Evolutionary conservation across 2,797 vertebrate genomes (phyloP).

Genomic region (Mus minutoides): DNA sequence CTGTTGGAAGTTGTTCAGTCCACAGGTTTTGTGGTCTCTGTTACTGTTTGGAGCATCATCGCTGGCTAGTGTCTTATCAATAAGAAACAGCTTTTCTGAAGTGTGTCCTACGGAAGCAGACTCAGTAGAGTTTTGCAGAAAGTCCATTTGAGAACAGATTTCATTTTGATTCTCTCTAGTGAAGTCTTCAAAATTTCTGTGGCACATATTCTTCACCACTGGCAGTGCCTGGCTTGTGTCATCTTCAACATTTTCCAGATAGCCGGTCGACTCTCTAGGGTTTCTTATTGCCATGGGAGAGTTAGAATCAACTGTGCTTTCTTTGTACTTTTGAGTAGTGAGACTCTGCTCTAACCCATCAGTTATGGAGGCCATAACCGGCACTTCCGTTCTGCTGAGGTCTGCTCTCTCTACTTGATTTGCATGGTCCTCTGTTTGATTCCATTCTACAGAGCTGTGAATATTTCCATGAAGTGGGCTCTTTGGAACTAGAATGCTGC

Average conservation of each 20-base stretch:
- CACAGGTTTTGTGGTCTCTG: not conserved
- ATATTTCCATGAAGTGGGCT: conserved; percentile 58
- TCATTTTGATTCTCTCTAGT: conserved; percentile 48
- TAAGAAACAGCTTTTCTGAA: conserved; percentile 70
- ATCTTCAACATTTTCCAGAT: conserved; percentile 69
- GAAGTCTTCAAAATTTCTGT: conserved; percentile 72
- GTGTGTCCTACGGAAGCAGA: conserved; percentile 19
- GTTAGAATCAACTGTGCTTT: conserved; percentile 55
- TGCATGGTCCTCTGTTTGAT: conserved; percentile 46
- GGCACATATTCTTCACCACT: conserved; percentile 60
- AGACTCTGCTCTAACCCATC: conserved; percentile 82
- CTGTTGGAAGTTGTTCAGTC: conserved; percentile 30
- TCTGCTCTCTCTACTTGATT: conserved; percentile 50
- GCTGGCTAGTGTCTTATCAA: conserved; percentile 44
- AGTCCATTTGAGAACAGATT: conserved; percentile 65
- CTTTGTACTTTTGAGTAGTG: conserved; percentile 80
- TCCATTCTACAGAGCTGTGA: not conserved
- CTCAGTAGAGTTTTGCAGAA: not conserved
- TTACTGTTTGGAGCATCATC: conserved; percentile 39
- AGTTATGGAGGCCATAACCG: conserved; percentile 82
- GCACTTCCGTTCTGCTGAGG: conserved; percentile 76
- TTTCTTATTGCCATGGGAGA: conserved; percentile 70
- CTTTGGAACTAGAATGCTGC: conserved; percentile 81
- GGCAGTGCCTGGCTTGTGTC: conserved; percentile 67
- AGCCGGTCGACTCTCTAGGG: conserved; percentile 22